Percentiles rank a stretch among this genome's conserved stretches.
Evolutionary conservation across 2,888 invertebrate species (phyloP).

Genomic region (Caenorhabditis auriculariae): DNA sequence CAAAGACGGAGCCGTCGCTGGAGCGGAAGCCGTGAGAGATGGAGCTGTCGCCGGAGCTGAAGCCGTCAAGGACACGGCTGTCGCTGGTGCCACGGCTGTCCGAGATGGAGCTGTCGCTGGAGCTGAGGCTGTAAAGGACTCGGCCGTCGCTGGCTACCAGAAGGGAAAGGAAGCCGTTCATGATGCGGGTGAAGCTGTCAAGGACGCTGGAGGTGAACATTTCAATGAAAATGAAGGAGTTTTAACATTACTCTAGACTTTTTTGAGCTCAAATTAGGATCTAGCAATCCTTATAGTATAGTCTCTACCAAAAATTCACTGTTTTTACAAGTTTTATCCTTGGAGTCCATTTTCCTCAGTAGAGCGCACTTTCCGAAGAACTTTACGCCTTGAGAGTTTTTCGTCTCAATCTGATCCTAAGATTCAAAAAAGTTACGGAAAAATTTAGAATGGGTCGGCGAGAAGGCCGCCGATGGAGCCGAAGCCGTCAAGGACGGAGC

Average conservation of each 20-base stretch:
- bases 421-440: not conserved
- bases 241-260: not conserved
- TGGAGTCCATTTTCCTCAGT: no score
- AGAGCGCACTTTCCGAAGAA: not conserved
- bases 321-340: no score
- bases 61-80: slow-evolving; percentile 9
- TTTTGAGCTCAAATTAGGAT: not conserved
- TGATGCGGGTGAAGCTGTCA: slow-evolving; percentile 6
- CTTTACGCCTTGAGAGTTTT: not conserved
- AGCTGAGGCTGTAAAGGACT: slow-evolving; percentile 7
- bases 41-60: slow-evolving; percentile 1
- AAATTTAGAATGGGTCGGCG: slow-evolving; percentile 5
- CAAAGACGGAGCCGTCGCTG: not conserved
- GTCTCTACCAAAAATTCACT: no score
- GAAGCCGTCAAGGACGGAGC: slow-evolving; percentile 13
- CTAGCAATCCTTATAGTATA: no score
- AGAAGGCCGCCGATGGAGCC: slow-evolving; percentile 14
- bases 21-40: not conserved
- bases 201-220: slow-evolving; percentile 12
- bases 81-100: slow-evolving; percentile 8
- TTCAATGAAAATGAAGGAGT: not conserved
- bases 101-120: no score
- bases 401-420: not conserved
- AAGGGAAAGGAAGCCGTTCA: not conserved
- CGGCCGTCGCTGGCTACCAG: not conserved